phyloP scores from a whole-genome alignment of 64 coral and sea anemone species.

The Montipora sp. region DNA sequence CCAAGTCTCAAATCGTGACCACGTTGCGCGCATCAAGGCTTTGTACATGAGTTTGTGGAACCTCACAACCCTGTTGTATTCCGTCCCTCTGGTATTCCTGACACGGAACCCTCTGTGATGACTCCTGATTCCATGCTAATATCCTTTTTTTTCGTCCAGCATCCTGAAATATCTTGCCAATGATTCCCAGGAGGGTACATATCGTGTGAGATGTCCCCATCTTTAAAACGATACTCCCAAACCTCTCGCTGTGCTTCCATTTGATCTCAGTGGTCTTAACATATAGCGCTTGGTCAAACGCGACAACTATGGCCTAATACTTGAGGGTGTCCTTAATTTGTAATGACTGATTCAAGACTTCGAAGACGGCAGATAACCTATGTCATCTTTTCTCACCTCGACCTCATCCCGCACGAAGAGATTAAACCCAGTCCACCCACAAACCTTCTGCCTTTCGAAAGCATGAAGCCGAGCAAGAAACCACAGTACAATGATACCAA shows the following conservation, averaged over 20 bases:
- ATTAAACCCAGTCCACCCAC: no score
- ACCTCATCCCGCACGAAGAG: no score
- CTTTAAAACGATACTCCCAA: constrained; percentile 22
- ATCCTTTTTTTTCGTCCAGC: constrained; percentile 19
- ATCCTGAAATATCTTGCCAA: constrained; percentile 56
- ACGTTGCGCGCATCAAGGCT: constrained; percentile 45
- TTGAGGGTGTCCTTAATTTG: constrained; percentile 42
- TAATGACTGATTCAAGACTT: constrained; percentile 41
- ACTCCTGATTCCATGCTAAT: constrained; percentile 52
- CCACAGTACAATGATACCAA: no score
- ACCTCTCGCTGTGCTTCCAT: constrained; percentile 39
- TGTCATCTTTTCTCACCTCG: no score
- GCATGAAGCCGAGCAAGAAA: no score
- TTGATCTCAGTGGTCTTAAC: not conserved
- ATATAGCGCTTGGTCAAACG: constrained; percentile 35
- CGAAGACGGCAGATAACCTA: not conserved
- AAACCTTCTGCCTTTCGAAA: no score
- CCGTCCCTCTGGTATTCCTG: constrained; percentile 46
- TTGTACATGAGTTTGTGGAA: constrained; percentile 66
- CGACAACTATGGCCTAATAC: constrained; percentile 29
- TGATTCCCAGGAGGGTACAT: constrained; percentile 51
- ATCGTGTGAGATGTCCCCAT: constrained; percentile 42
- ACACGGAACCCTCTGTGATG: constrained; percentile 47
- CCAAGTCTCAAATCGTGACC: constrained; percentile 33
- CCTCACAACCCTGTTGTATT: constrained; percentile 57